These are phyloP conservation scores for Tetranychus piercei DNA, from an alignment of 2,888 invertebrate genomes.

Conservation along the genomic window DNA sequence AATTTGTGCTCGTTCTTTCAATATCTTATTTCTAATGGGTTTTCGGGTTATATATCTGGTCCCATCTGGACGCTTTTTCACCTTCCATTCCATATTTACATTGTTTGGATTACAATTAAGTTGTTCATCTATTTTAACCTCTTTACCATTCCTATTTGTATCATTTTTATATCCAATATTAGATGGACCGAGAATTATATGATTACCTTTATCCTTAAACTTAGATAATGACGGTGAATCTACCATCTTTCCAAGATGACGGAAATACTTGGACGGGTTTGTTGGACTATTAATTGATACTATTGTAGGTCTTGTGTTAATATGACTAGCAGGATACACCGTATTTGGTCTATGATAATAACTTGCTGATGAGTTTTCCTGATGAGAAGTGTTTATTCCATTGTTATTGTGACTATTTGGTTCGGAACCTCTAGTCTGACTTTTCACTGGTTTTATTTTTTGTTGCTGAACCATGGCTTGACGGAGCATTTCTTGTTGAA, in stretches of 20 bases:
- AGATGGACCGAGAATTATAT: too few relatives aligned
- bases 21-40: slow-evolving; percentile 46
- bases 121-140: too few relatives aligned
- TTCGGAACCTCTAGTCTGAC: not conserved
- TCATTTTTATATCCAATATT: too few relatives aligned
- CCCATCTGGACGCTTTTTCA: slow-evolving; percentile 55
- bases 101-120: slow-evolving; percentile 11
- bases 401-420: not conserved
- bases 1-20: slow-evolving; percentile 48
- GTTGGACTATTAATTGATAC: not conserved
- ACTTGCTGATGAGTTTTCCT: too few relatives aligned
- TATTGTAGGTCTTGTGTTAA: not conserved
- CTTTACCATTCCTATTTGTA: not conserved
- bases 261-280: not conserved
- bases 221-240: not conserved
- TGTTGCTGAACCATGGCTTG: slow-evolving; percentile 28
- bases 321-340: not conserved
- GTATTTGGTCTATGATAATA: not conserved
- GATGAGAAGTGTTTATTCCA: too few relatives aligned
- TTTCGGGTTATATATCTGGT: slow-evolving; percentile 54
- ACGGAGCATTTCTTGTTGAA: slow-evolving; percentile 46
- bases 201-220: not conserved
- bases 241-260: not conserved
- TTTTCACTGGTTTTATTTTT: slow-evolving; percentile 20
- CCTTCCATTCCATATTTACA: slow-evolving; percentile 44